Base-by-base conservation (phyloP, 53 echinoderm and acorn worm species). In the Henricia sp. region DNA sequence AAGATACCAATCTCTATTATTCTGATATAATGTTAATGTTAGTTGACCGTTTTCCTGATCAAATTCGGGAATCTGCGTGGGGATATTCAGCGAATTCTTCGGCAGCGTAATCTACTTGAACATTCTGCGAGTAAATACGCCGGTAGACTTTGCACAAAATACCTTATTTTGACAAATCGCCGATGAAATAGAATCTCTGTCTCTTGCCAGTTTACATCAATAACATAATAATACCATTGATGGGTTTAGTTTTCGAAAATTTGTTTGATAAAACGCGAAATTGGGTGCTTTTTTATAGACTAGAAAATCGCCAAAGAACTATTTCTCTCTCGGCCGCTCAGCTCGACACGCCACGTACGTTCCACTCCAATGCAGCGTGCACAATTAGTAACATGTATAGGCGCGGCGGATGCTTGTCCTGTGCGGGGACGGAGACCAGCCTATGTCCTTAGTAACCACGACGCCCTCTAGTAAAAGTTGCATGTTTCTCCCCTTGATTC, bases 31-130 rank as follows among this genome's bases (percentile, higher is more conserved):
- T 13, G 35, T 67, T 67, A 67, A 38, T 67, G 67, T 67, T 67
- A 35, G n/a, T n/a, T n/a, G n/a, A 67, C 67, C 67, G 36, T 0
- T 4, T 67, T 67, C 39, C 38, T 37, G 38, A 67, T 67, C 67
- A 67, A 67, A 67, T 67, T 67, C 67, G 67, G 67, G 67, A 67
- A 67, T 37, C 38, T 67, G 39, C 37, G 38, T 36, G 67, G 67
- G 37, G 38, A 67, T 67, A 9, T 67, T 67, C 38, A 67, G 67
- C 67, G 38, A 36, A 38, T 67, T 67, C 67, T 67, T 39, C 67
- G 67, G 37, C 67, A 38, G 67, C 38, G 19, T 67, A 67, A 36
- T n/a, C n/a, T n/a, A n/a, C n/a, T n/a, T n/a, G n/a, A n/a, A n/a
- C n/a, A n/a, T n/a, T n/a, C n/a, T n/a, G n/a, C n/a, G n/a, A n/a